These are phyloP conservation scores for Abramis brama DNA, from an alignment of 2,113 vertebrate genomes.

Conservation along the genomic window DNA sequence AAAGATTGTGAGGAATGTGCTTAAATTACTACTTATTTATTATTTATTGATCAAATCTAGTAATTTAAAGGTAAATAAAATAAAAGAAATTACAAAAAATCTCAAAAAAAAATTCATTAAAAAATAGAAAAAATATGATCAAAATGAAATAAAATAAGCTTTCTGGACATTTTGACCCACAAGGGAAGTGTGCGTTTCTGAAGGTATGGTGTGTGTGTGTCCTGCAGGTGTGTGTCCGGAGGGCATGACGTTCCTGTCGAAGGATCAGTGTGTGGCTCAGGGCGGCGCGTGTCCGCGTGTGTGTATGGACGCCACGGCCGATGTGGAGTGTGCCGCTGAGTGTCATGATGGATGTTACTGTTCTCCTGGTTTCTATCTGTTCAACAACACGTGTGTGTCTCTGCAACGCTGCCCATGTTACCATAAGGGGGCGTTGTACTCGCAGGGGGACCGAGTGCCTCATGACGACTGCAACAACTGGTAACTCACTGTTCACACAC, in stretches of 20 bases:
- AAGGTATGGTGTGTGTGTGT: neutral
- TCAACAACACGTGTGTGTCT: conserved; percentile 79
- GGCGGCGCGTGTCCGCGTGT: conserved; percentile 80
- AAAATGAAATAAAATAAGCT: too few species aligned
- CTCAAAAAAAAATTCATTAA: too few species aligned
- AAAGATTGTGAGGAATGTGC: too few species aligned
- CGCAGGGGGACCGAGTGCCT: conserved; percentile 57
- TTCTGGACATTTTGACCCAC: too few species aligned
- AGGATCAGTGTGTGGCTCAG: conserved; percentile 73
- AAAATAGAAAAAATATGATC: too few species aligned
- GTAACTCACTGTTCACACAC: conserved; percentile 60
- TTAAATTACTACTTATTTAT: too few species aligned
- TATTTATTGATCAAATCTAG: too few species aligned
- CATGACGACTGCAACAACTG: conserved; percentile 86
- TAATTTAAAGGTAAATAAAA: too few species aligned
- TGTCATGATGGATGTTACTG: conserved; percentile 85
- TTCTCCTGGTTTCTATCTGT: conserved; percentile 77
- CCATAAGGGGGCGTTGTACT: conserved; percentile 73
- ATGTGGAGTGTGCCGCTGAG: conserved; percentile 78
- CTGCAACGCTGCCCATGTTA: conserved; percentile 78
- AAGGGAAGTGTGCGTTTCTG: neutral
- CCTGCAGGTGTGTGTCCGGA: conserved; percentile 79
- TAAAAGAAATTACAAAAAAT: too few species aligned
- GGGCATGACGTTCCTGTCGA: conserved; percentile 74
- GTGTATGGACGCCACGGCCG: conserved; percentile 79